Evolutionary conservation across 2,797 vertebrate species (phyloP).

Genomic region (Limnodromus scolopaceus): DNA sequence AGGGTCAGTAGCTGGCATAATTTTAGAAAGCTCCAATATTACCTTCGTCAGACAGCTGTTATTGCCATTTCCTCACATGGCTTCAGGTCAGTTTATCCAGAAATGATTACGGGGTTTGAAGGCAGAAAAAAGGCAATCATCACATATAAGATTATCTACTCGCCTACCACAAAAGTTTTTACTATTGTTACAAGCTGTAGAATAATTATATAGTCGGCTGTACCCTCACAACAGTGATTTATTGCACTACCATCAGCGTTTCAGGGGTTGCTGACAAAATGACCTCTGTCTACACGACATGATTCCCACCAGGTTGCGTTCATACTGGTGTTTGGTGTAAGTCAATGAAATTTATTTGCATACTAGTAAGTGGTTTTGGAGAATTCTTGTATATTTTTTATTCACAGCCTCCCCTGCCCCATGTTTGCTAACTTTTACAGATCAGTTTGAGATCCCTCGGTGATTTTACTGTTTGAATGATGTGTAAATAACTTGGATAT

Average conservation of each 20-base stretch:
- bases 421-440: background rate
- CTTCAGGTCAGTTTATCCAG: background rate
- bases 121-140: background rate
- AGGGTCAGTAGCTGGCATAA: background rate
- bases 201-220: background rate
- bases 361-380: background rate
- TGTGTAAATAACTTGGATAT: background rate
- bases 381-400: background rate
- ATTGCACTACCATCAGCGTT: background rate
- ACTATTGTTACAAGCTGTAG: background rate
- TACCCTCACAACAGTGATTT: background rate
- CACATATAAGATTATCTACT: background rate
- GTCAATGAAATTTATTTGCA: background rate
- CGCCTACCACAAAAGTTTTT: background rate
- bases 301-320: background rate
- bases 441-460: background rate
- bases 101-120: background rate
- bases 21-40: background rate
- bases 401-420: background rate
- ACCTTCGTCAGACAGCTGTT: background rate
- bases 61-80: background rate
- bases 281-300: background rate
- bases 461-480: background rate
- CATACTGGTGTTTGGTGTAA: fast-evolving
- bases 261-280: background rate